Evolutionary conservation across 2,797 vertebrate species (phyloP), one percentile per base, ranked within the genome.

Genomic region (Pseudochirops corinnae): DNA sequence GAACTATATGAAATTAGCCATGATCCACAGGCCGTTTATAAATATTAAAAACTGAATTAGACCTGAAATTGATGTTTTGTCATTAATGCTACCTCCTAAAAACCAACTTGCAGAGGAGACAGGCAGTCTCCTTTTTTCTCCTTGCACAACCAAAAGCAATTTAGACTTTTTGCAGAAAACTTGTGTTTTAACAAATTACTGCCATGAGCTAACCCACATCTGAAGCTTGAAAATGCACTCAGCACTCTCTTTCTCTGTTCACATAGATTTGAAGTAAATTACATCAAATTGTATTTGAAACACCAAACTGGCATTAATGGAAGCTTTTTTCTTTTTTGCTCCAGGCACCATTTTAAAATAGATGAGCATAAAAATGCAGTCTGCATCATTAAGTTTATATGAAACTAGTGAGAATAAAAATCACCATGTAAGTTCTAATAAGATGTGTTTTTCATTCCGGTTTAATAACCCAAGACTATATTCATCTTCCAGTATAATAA

Each of bases 361-460:
- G 99, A 99, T 99, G 99, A 99, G 98, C 98, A 99, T 99, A 99
- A 99, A 99, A 99, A 99, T 99, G 99, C 98, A 99, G 98, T 98
- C 98, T 99, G 99, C 99, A 99, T 99, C 99, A 99, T 99, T 99
- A 99, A 99, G 99, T 99, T 99, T 99, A 99, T 99, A 99, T 99
- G 99, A 99, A 99, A 99, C 99, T 98, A 99, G 99, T 98, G 99
- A 99, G 99, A 99, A 99, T 99, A 99, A 99, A 99, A 99, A 99
- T 99, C 98, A 99, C 98, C 98, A 99, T 99, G 98, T 99, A 99
- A 99, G 99, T 99, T 99, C 99, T 99, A 99, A 99, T 99, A 99
- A 99, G 99, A 99, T 99, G 98, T 99, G 99, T 99, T 99, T 99
- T 99, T 99, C 99, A 99, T 99, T 99, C 98, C 99, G 98, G 99